phyloP scores from a whole-genome alignment of 2,797 vertebrate genomes.

The Mormyrops attenuatus region DNA sequence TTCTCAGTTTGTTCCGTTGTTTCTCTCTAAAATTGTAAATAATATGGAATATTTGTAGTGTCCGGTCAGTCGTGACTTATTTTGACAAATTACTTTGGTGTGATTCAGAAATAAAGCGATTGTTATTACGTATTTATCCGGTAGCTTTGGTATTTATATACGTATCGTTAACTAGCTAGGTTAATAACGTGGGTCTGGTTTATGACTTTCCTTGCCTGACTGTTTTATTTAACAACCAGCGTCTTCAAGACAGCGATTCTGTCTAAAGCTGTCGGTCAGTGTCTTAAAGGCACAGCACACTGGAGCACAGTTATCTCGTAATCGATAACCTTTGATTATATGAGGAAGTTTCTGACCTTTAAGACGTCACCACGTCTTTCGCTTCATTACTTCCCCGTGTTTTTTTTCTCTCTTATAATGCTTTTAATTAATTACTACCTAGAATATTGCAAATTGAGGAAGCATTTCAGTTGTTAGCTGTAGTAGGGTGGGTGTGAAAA shows the following conservation, averaged over 20 bases:
- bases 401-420: background rate
- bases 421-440: background rate
- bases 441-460: background rate
- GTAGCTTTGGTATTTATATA: background rate
- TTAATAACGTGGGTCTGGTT: background rate
- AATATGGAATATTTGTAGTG: background rate
- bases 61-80: background rate
- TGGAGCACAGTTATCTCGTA: constrained; percentile 18
- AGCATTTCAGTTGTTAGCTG: background rate
- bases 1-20: background rate
- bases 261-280: background rate
- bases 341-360: constrained; percentile 8
- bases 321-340: background rate
- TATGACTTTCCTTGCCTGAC: background rate
- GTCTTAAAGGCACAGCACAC: background rate
- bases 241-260: background rate
- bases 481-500: background rate
- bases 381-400: background rate
- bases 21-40: background rate
- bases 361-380: background rate
- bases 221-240: background rate
- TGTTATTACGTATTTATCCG: background rate
- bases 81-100: background rate
- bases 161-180: background rate
- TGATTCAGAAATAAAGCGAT: background rate